A percentile compares a stretch with the other conserved stretches of the same genome.
These are phyloP conservation scores for Miopithecus talapoin DNA, from an alignment of 2,797 vertebrate species.

Conservation along the genomic window DNA sequence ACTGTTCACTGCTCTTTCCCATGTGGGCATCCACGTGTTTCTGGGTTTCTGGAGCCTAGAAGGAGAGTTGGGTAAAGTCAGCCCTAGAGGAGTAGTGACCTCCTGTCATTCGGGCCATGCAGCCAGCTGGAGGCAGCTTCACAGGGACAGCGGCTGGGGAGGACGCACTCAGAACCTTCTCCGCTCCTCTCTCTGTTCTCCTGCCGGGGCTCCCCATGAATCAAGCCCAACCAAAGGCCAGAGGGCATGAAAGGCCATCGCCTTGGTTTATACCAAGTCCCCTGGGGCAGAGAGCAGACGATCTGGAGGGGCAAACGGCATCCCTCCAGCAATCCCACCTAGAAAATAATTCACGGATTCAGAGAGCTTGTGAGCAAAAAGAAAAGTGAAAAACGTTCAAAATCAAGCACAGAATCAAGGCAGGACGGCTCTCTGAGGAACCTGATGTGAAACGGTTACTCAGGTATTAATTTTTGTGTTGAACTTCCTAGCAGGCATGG, in stretches of 20 bases:
- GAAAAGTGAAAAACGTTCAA: background rate
- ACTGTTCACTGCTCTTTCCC: background rate
- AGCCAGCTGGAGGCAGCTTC: background rate
- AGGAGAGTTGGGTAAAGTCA: background rate
- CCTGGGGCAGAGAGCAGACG: background rate
- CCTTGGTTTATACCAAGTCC: background rate
- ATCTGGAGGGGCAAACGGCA: background rate
- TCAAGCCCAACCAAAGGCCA: background rate
- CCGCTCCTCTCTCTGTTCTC: background rate
- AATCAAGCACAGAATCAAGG: background rate
- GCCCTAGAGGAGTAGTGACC: background rate
- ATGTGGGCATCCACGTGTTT: too few relatives aligned
- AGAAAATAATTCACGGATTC: background rate
- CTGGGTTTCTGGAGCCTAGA: background rate
- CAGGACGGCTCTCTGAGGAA: background rate
- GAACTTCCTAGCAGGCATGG: background rate
- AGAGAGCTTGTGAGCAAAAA: background rate
- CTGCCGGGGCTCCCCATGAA: background rate
- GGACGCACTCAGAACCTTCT: background rate
- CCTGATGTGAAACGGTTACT: background rate
- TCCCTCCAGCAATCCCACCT: background rate
- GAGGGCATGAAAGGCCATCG: background rate
- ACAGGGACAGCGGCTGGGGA: background rate
- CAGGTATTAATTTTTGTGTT: background rate
- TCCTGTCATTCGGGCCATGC: background rate